phyloP scores from a whole-genome alignment of 2,888 invertebrate species.

The Unio pictorum region DNA sequence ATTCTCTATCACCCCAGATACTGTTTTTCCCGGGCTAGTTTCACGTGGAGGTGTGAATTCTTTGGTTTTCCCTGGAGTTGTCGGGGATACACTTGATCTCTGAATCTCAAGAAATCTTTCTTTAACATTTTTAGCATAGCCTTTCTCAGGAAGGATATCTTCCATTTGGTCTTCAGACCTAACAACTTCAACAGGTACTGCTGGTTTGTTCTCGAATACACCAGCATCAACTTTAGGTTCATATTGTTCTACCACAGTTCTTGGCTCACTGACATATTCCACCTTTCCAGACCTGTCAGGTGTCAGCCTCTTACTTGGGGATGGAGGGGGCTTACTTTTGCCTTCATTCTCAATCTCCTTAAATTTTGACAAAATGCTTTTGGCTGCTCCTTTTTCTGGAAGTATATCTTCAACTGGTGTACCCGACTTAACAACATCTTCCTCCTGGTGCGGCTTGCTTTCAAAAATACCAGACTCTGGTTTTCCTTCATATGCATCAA shows the following conservation, averaged over 20 bases:
- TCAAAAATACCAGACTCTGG: slow-evolving; percentile 60
- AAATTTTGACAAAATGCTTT: slow-evolving; percentile 57
- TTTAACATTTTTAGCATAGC: slow-evolving; percentile 44
- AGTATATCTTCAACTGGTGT: slow-evolving; percentile 46
- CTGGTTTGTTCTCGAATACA: slow-evolving; percentile 55
- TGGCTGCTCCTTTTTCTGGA: slow-evolving; percentile 55
- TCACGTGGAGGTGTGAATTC: slow-evolving; percentile 60
- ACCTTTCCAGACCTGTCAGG: slow-evolving; percentile 48
- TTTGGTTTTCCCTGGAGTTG: slow-evolving; percentile 37
- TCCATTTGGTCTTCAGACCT: slow-evolving; percentile 32
- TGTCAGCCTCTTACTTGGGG: slow-evolving; percentile 53
- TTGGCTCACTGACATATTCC: slow-evolving; percentile 58
- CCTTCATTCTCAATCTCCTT: slow-evolving; percentile 49
- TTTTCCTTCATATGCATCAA: slow-evolving; percentile 51
- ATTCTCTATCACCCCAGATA: slow-evolving; percentile 54
- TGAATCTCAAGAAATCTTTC: slow-evolving; percentile 44
- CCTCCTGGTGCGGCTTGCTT: slow-evolving; percentile 47
- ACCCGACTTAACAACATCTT: slow-evolving; percentile 54
- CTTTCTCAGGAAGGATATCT: slow-evolving; percentile 44
- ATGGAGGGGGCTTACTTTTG: slow-evolving; percentile 45
- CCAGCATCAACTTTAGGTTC: slow-evolving; percentile 52
- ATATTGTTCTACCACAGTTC: slow-evolving; percentile 46
- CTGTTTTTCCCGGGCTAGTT: slow-evolving; percentile 28
- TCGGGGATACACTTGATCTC: slow-evolving; percentile 31
- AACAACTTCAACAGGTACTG: slow-evolving; percentile 33